Conservation (phyloP, 1,140 invertebrate genomes). For the Pogonomyrmex californicus region DNA sequence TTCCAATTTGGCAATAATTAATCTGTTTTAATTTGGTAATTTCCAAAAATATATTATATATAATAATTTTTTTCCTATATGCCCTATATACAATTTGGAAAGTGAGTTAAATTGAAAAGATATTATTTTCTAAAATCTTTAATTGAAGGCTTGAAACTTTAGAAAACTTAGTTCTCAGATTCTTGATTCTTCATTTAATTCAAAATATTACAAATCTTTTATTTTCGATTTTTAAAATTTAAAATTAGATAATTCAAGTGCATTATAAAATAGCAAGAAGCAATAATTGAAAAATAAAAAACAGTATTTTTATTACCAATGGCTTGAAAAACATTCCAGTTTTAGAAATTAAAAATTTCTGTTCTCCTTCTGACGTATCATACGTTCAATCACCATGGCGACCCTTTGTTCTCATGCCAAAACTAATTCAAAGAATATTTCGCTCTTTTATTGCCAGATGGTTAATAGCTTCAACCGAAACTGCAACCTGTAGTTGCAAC, state of each 20-base stretch:
- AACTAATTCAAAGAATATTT: constrained; percentile 15
- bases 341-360: not conserved
- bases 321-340: not conserved
- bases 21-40: not conserved
- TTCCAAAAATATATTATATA: not conserved
- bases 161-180: not conserved
- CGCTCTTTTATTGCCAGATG: not conserved
- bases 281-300: not conserved
- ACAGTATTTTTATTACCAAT: not conserved
- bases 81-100: not conserved
- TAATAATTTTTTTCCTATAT: not conserved
- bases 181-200: not conserved
- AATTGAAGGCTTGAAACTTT: not conserved
- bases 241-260: not conserved
- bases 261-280: not conserved
- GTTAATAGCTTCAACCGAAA: constrained; percentile 25
- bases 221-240: not conserved
- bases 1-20: not conserved
- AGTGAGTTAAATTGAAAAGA: not conserved
- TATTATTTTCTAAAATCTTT: not conserved
- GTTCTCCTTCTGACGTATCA: not conserved
- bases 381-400: constrained; percentile 1
- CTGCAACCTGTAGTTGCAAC: constrained; percentile 42
- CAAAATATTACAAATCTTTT: not conserved
- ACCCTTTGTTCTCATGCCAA: not conserved